A percentile compares a stretch with the other conserved stretches of the same genome.
Evolutionary conservation across 2,113 vertebrate genomes (phyloP).

Genomic region (Gymnarchus niloticus): DNA sequence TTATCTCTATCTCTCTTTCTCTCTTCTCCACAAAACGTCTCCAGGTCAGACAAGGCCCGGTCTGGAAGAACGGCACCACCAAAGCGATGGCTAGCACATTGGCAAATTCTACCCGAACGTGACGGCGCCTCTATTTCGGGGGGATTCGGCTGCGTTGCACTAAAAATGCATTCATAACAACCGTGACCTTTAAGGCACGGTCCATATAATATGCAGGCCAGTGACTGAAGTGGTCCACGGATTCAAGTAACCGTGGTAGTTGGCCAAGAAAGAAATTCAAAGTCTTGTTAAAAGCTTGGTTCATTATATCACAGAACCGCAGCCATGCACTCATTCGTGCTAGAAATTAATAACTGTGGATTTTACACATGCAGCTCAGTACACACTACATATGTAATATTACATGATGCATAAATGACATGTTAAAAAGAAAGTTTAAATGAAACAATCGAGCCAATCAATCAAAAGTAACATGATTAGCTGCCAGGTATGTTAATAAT

Average conservation of each 20-base stretch:
- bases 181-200: not conserved
- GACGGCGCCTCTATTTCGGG: not conserved
- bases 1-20: not conserved
- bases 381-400: not conserved
- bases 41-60: not conserved
- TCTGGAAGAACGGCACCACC: too few species aligned
- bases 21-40: not conserved
- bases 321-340: not conserved
- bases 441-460: constrained; percentile 16
- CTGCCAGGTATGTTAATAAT: constrained; percentile 23
- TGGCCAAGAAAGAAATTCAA: not conserved
- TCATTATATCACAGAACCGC: not conserved
- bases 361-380: not conserved
- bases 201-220: not conserved
- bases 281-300: not conserved
- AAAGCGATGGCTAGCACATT: not conserved
- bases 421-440: not conserved
- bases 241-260: not conserved
- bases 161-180: constrained; percentile 6
- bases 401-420: not conserved
- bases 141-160: not conserved
- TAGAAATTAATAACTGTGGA: not conserved
- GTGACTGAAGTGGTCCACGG: not conserved
- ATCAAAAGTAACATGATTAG: constrained; percentile 35
- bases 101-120: too few species aligned